phyloP scores from a whole-genome alignment of 2,113 vertebrate genomes.

The Glaucidium brasilianum region DNA sequence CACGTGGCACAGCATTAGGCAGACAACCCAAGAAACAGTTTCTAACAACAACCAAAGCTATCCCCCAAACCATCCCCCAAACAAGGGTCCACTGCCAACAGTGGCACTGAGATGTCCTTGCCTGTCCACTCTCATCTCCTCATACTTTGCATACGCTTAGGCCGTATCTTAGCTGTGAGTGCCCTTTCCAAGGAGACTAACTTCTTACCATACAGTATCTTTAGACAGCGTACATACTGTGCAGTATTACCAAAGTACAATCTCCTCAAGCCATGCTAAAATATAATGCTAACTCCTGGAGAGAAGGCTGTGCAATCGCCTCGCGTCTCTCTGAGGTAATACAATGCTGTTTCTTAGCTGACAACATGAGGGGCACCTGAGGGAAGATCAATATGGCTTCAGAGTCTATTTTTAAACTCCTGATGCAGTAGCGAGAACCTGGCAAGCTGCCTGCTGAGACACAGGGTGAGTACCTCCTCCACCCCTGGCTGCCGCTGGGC shows the following conservation, averaged over 20 bases:
- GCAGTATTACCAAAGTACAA: conserved; percentile 14
- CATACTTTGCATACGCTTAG: not conserved
- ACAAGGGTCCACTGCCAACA: conserved; percentile 38
- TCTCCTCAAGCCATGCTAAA: conserved; percentile 66
- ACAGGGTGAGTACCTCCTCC: not conserved
- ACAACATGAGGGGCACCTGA: conserved; percentile 44
- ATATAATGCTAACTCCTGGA: conserved; percentile 28
- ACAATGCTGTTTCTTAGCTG: conserved; percentile 30
- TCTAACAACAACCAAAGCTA: conserved; percentile 56
- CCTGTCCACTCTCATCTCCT: conserved; percentile 35
- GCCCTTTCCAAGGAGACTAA: conserved; percentile 18
- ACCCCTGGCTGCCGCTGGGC: accelerated
- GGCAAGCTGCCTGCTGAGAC: not conserved
- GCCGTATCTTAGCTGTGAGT: not conserved
- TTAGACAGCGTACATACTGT: conserved; percentile 29
- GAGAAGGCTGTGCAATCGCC: not conserved
- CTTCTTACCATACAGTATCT: not conserved
- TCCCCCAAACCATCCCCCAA: not conserved
- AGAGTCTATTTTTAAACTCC: conserved; percentile 37
- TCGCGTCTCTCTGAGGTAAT: conserved; percentile 47
- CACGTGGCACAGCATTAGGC: conserved; percentile 67
- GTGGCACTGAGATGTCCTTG: conserved; percentile 17
- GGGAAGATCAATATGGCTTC: conserved; percentile 44
- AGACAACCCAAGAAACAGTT: conserved; percentile 67
- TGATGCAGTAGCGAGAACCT: not conserved